Percentiles rank a stretch among this genome's conserved stretches.
phyloP scores from a whole-genome alignment of 1,140 invertebrate genomes.

The Babylonia areolata region DNA sequence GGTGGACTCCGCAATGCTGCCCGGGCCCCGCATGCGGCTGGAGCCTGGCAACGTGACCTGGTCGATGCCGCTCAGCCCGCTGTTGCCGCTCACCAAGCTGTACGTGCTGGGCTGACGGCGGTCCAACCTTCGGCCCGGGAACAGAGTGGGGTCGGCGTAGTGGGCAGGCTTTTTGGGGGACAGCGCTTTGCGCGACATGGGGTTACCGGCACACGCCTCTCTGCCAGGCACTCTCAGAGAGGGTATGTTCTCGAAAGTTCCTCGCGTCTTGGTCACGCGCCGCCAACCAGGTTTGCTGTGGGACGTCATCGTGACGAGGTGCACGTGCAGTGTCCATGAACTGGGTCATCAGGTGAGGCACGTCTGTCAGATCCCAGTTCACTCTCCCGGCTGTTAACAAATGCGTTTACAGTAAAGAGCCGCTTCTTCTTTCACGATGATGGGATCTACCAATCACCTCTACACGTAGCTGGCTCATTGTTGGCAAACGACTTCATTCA shows the following conservation, averaged over 20 bases:
- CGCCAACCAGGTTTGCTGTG: background rate
- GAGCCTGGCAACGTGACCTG: background rate
- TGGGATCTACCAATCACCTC: too few relatives aligned
- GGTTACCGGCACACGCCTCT: background rate
- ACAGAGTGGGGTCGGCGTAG: conserved; percentile 5
- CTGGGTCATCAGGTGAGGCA: background rate
- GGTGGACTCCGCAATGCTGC: background rate
- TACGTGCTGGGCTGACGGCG: background rate
- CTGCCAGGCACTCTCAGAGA: background rate
- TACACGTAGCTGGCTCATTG: too few relatives aligned
- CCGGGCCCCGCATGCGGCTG: background rate
- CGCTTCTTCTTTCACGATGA: too few relatives aligned
- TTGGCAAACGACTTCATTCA: too few relatives aligned
- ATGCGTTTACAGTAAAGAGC: background rate
- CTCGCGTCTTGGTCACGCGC: background rate
- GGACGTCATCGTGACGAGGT: background rate
- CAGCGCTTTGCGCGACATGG: background rate
- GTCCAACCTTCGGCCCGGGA: conserved; percentile 17
- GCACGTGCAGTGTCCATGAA: background rate
- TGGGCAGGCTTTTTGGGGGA: background rate
- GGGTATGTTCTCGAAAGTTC: background rate
- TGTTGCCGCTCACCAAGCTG: conserved; percentile 20
- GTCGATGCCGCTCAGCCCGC: conserved; percentile 6
- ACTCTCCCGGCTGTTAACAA: too few relatives aligned
- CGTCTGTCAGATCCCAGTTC: background rate